Evolutionary conservation across 2,113 vertebrate genomes (phyloP).

Genomic region (Procapra przewalskii): DNA sequence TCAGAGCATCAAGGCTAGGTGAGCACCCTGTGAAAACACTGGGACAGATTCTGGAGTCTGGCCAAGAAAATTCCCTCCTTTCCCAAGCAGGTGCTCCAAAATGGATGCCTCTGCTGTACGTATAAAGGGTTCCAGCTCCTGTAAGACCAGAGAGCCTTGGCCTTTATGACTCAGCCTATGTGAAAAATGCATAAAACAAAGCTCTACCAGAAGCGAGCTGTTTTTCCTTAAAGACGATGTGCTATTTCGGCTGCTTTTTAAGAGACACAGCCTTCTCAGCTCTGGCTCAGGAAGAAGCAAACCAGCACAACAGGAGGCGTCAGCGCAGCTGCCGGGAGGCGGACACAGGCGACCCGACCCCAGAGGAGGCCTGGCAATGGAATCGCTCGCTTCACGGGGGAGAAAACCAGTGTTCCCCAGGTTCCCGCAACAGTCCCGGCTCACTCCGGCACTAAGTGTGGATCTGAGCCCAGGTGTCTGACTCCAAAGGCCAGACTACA

Average conservation of each 20-base stretch:
- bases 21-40: neutral
- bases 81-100: neutral
- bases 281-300: neutral
- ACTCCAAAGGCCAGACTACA: neutral
- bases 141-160: neutral
- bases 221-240: neutral
- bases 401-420: too few relatives aligned
- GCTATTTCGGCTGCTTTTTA: neutral
- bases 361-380: too few relatives aligned
- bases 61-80: neutral
- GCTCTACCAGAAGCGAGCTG: neutral
- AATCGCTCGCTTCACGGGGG: neutral
- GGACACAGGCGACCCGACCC: fast-evolving
- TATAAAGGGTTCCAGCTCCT: neutral
- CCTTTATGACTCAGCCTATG: neutral
- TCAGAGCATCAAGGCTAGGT: neutral
- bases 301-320: fast-evolving
- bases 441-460: neutral
- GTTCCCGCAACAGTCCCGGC: fast-evolving
- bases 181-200: neutral
- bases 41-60: neutral
- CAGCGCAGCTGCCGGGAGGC: fast-evolving
- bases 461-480: neutral
- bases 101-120: fast-evolving
- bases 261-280: neutral